Evolutionary conservation across 2,888 invertebrate species (phyloP).

Genomic region (Pyrocoelia pectoralis): DNA sequence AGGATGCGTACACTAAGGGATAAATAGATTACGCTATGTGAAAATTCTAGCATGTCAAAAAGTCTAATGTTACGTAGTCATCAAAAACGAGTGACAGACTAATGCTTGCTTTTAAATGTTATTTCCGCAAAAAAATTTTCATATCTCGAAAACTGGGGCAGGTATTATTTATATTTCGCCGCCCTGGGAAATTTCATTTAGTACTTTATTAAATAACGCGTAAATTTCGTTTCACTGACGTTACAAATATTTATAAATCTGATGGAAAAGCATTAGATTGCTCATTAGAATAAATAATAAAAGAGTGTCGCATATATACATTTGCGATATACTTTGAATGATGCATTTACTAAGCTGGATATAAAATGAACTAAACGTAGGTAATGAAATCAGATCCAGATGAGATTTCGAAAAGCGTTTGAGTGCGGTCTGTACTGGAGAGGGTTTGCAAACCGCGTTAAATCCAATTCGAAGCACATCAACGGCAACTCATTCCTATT

Average conservation of each 20-base stretch:
- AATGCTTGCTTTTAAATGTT: too few species aligned
- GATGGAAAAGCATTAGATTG: not conserved
- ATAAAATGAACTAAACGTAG: slow-evolving; percentile 25
- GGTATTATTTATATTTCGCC: not conserved
- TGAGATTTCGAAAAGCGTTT: slow-evolving; percentile 30
- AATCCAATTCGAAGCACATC: slow-evolving; percentile 53
- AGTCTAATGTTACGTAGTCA: too few species aligned
- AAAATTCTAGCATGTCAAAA: too few species aligned
- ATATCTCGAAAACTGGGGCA: not conserved
- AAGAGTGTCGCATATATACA: not conserved
- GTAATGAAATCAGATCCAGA: slow-evolving; percentile 32
- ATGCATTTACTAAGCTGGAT: slow-evolving; percentile 20
- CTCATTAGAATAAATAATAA: not conserved
- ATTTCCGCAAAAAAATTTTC: too few species aligned
- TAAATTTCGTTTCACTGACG: not conserved
- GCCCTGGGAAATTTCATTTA: not conserved
- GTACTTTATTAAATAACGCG: not conserved
- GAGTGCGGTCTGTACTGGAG: slow-evolving; percentile 30
- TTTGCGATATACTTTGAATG: slow-evolving; percentile 17
- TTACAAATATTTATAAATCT: not conserved
- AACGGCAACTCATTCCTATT: slow-evolving; percentile 46
- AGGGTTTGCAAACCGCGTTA: slow-evolving; percentile 35
- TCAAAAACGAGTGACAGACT: too few species aligned
- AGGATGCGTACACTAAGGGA: too few species aligned
- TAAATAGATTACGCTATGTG: too few species aligned